Percentiles rank a stretch among this genome's conserved stretches.
These are phyloP conservation scores for Rhabdomys pumilio DNA, from an alignment of 2,797 vertebrate species.

Conservation along the genomic window DNA sequence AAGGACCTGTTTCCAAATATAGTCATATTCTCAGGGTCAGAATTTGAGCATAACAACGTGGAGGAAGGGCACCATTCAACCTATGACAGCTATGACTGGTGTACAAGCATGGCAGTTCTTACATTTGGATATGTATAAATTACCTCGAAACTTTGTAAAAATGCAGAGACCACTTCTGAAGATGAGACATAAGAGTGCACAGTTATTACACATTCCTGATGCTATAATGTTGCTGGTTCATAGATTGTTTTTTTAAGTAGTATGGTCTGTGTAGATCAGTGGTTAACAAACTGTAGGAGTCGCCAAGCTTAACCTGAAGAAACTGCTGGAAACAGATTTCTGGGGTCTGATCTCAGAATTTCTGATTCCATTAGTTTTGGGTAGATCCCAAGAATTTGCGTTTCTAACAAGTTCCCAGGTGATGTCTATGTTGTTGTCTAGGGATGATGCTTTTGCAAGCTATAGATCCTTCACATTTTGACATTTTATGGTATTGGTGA, in stretches of 20 bases:
- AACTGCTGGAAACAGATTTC: background rate
- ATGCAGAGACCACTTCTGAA: slow-evolving; percentile 6
- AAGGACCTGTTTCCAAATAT: background rate
- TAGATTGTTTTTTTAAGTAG: background rate
- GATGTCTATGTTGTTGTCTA: background rate
- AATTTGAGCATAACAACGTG: background rate
- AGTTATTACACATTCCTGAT: background rate
- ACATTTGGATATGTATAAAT: background rate
- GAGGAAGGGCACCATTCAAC: background rate
- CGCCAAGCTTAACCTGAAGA: slow-evolving; percentile 37
- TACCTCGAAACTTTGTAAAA: slow-evolving; percentile 28
- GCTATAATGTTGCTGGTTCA: background rate
- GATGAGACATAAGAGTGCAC: background rate
- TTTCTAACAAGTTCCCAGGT: slow-evolving; percentile 42
- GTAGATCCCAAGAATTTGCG: background rate
- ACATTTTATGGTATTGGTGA: slow-evolving; percentile 15
- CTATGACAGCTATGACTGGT: background rate
- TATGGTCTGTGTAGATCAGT: background rate
- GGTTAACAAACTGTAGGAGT: background rate
- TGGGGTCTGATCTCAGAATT: background rate
- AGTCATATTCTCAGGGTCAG: slow-evolving; percentile 23
- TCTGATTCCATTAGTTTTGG: slow-evolving; percentile 1
- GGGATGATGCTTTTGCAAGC: slow-evolving; percentile 13
- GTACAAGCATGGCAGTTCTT: background rate
- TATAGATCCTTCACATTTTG: slow-evolving; percentile 44